Evolutionary conservation across 2,888 invertebrate genomes (phyloP).

Genomic region (Dasypogon diadema): DNA sequence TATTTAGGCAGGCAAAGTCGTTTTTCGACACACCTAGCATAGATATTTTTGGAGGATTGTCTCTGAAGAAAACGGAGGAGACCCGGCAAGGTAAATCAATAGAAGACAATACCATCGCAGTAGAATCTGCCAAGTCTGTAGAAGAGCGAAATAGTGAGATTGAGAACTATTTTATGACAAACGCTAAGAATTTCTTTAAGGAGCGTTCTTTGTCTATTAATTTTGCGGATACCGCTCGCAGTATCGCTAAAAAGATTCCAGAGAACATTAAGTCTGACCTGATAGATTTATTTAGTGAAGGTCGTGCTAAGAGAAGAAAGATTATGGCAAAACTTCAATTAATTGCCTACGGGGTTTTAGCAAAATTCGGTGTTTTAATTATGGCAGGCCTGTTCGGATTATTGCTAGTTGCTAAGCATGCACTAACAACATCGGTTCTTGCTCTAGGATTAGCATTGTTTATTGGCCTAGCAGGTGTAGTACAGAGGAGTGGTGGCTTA

Average conservation of each 20-base stretch:
- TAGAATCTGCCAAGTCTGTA: conserved; percentile 70
- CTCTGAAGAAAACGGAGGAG: conserved; percentile 66
- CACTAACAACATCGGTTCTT: conserved; percentile 72
- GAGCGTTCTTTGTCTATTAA: conserved; percentile 72
- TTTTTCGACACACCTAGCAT: conserved; percentile 73
- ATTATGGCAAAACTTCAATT: conserved; percentile 72
- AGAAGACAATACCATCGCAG: conserved; percentile 69
- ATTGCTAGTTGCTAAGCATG: conserved; percentile 75
- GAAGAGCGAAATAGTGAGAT: conserved; percentile 72
- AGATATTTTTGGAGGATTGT: conserved; percentile 72
- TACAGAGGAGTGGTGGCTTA: conserved; percentile 60
- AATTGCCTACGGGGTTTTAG: conserved; percentile 72
- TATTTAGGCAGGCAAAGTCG: conserved; percentile 72
- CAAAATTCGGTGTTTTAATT: conserved; percentile 72
- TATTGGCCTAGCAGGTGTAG: conserved; percentile 64
- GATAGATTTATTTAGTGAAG: conserved; percentile 72
- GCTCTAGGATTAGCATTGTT: conserved; percentile 74
- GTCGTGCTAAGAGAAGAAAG: conserved; percentile 72
- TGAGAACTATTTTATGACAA: conserved; percentile 72
- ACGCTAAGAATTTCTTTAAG: conserved; percentile 71
- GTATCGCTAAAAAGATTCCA: conserved; percentile 71
- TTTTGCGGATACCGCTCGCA: conserved; percentile 68
- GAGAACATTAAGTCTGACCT: conserved; percentile 72
- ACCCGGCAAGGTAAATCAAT: conserved; percentile 68
- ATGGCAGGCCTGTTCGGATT: conserved; percentile 72